Percentiles rank a stretch among this genome's conserved stretches.
Conservation (phyloP, 2,888 invertebrate species). For the Pandemis heparana region DNA sequence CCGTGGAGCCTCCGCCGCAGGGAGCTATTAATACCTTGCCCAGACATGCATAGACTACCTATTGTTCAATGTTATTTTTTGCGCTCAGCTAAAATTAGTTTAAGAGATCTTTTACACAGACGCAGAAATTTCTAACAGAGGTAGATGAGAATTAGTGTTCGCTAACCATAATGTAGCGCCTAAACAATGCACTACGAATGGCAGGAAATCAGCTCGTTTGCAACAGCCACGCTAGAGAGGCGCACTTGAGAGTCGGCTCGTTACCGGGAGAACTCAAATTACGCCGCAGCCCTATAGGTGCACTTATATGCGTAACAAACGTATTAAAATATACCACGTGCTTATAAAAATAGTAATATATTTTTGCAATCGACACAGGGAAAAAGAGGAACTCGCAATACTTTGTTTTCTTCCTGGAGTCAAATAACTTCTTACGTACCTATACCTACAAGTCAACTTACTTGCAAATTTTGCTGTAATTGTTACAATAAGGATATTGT, state of each 20-base stretch:
- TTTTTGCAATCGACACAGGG: conserved; percentile 25
- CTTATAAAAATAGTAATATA: conserved; percentile 37
- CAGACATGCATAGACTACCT: neutral
- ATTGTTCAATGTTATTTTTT: neutral
- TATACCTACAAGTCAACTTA: conserved; percentile 28
- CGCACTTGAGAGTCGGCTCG: conserved; percentile 76
- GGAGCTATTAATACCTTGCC: conserved; percentile 23
- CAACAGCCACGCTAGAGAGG: conserved; percentile 62
- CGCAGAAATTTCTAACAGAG: conserved; percentile 18
- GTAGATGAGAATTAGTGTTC: conserved; percentile 16
- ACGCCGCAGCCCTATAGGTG: conserved; percentile 64
- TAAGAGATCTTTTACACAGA: neutral
- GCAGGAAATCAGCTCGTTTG: conserved; percentile 73
- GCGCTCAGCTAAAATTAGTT: neutral
- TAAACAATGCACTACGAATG: conserved; percentile 74
- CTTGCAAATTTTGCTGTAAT: conserved; percentile 8
- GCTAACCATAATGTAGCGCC: conserved; percentile 49
- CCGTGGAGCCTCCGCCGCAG: conserved; percentile 16
- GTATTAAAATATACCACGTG: conserved; percentile 55
- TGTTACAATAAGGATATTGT: neutral
- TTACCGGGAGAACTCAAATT: conserved; percentile 79
- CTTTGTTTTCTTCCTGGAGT: conserved; percentile 21
- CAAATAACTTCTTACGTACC: conserved; percentile 26
- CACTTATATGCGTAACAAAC: conserved; percentile 70
- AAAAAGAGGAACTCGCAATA: conserved; percentile 19